A percentile compares a stretch with the other conserved stretches of the same genome.
These are phyloP conservation scores for Labeo calbasu DNA, from an alignment of 2,797 vertebrate species.

Conservation along the genomic window DNA sequence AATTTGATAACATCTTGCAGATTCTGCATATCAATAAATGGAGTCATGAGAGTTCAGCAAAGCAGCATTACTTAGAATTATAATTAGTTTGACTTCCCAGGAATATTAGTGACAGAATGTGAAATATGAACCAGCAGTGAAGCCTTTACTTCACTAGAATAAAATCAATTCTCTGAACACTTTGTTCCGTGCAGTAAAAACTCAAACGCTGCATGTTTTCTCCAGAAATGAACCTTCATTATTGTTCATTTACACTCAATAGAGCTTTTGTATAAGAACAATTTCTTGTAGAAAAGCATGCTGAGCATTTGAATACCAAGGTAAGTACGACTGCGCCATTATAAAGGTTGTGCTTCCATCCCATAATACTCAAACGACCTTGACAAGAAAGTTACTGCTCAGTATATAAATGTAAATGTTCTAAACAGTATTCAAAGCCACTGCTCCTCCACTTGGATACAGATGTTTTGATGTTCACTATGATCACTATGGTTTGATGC, in stretches of 20 bases:
- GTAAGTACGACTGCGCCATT: neutral
- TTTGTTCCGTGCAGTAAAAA: neutral
- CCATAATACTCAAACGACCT: neutral
- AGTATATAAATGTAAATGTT: neutral
- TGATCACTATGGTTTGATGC: constrained; percentile 34
- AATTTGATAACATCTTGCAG: neutral
- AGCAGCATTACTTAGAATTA: constrained; percentile 10
- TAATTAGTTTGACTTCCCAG: neutral
- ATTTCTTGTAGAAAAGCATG: neutral
- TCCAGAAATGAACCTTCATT: neutral
- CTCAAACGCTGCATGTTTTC: neutral
- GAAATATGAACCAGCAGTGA: constrained; percentile 11
- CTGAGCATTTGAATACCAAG: neutral
- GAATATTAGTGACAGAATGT: neutral
- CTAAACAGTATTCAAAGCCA: constrained; percentile 37
- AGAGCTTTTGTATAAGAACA: neutral
- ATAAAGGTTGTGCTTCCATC: neutral
- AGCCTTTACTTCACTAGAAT: neutral
- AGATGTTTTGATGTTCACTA: constrained; percentile 62
- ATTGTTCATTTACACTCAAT: neutral
- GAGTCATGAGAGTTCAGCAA: constrained; percentile 5
- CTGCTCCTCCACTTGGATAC: constrained; percentile 47
- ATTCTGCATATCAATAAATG: constrained; percentile 8
- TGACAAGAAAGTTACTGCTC: neutral
- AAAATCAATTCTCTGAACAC: neutral